Evolutionary conservation across 1,140 invertebrate genomes (phyloP).

Genomic region (Pemphigus obesinymphae): DNA sequence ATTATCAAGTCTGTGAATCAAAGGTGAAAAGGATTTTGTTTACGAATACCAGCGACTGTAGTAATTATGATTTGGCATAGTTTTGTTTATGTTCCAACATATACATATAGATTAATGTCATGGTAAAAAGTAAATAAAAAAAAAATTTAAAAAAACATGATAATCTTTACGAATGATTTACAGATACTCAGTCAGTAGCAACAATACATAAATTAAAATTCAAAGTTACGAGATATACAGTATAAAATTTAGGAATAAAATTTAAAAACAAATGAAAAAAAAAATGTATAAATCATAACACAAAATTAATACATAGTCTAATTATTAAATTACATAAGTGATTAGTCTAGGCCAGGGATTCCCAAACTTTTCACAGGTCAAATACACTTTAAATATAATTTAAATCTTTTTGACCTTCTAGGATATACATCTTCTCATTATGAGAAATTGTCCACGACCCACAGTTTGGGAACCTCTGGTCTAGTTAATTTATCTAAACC

Average conservation of each 20-base stretch:
- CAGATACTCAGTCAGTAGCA: constrained; percentile 40
- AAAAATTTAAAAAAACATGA: constrained; percentile 30
- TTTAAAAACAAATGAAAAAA: constrained; percentile 40
- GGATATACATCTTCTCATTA: too few relatives aligned
- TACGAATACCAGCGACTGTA: not conserved
- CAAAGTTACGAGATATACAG: not conserved
- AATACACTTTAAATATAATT: too few relatives aligned
- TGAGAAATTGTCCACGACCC: too few relatives aligned
- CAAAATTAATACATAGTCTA: constrained; percentile 16
- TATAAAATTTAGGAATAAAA: constrained; percentile 42
- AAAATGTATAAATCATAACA: constrained; percentile 39
- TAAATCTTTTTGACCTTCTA: too few relatives aligned
- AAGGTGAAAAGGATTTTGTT: not conserved
- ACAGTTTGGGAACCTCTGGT: too few relatives aligned
- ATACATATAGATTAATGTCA: constrained; percentile 29
- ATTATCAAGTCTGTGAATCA: not conserved
- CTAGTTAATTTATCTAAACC: not conserved
- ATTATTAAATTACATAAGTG: constrained; percentile 18
- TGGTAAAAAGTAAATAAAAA: constrained; percentile 41
- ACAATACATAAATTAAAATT: constrained; percentile 40
- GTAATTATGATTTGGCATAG: constrained; percentile 18
- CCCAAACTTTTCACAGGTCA: too few relatives aligned
- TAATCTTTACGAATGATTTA: constrained; percentile 39
- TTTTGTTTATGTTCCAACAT: constrained; percentile 32
- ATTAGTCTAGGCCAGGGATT: too few relatives aligned